These are phyloP conservation scores for Limanda limanda DNA, from an alignment of 2,113 vertebrate genomes.

Conservation along the genomic window DNA sequence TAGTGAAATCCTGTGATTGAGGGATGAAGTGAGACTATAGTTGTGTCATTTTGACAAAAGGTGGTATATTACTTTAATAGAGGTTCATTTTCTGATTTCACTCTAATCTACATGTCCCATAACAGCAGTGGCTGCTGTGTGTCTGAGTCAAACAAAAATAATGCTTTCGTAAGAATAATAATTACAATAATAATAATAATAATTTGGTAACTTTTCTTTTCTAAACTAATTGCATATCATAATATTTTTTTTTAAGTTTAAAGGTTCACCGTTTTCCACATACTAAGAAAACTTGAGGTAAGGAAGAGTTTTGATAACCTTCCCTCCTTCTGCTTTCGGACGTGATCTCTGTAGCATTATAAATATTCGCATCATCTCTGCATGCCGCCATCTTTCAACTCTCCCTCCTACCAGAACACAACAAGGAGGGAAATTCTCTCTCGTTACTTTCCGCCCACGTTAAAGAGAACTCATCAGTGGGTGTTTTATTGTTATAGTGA, in stretches of 20 bases:
- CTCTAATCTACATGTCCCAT: conserved; percentile 38
- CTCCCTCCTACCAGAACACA: conserved; percentile 45
- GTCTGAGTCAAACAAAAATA: conserved; percentile 56
- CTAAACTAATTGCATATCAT: conserved; percentile 86
- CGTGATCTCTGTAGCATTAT: conserved; percentile 54
- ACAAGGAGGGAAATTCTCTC: conserved; percentile 34
- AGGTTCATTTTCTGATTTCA: conserved; percentile 34
- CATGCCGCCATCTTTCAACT: conserved; percentile 37
- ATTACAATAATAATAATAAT: conserved; percentile 74
- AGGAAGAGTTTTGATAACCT: conserved; percentile 74
- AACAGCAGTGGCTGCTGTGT: conserved; percentile 47
- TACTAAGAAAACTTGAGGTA: conserved; percentile 82
- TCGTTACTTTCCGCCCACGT: conserved; percentile 28
- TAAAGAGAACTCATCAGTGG: conserved; percentile 45
- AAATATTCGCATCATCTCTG: conserved; percentile 48
- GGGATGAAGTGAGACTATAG: conserved; percentile 7
- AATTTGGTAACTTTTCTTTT: conserved; percentile 82
- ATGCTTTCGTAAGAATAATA: conserved; percentile 60
- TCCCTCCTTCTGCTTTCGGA: conserved; percentile 63
- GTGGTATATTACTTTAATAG: conserved; percentile 31
- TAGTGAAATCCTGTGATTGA: conserved; percentile 43
- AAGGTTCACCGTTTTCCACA: conserved; percentile 83
- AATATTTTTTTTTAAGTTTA: conserved; percentile 82
- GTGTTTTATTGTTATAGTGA: conserved; percentile 40
- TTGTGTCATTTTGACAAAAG: conserved; percentile 24